Conservation (phyloP, 1,140 invertebrate genomes). For the Eupristina koningsbergeri region DNA sequence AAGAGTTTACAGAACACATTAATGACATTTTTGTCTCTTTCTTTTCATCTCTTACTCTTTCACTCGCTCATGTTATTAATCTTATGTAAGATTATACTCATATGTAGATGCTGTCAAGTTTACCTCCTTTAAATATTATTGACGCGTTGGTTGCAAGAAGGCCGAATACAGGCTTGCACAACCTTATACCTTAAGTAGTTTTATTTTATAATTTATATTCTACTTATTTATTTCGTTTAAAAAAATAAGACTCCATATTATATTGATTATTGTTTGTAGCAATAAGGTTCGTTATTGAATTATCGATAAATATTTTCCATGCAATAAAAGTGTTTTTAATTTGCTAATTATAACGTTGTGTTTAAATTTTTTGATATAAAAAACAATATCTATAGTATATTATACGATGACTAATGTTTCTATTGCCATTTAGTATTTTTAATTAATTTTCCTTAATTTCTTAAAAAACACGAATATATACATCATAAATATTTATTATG, state of each 20-base stretch:
- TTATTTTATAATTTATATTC: neutral
- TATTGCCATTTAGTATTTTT: conserved; percentile 14
- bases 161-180: conserved; percentile 41
- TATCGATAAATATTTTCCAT: neutral
- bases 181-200: conserved; percentile 41
- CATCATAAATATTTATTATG: neutral
- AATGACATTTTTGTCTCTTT: neutral
- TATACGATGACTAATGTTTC: neutral
- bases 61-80: neutral
- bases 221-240: conserved; percentile 32
- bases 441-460: conserved; percentile 16
- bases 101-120: conserved; percentile 29
- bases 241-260: conserved; percentile 31
- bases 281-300: conserved; percentile 28
- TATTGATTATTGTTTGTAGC: neutral
- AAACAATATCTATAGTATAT: neutral
- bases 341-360: neutral
- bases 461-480: conserved; percentile 21
- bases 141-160: conserved; percentile 43
- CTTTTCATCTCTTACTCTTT: conserved; percentile 5
- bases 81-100: conserved; percentile 33
- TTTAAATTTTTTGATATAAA: conserved; percentile 6
- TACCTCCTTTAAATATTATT: conserved; percentile 33
- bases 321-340: conserved; percentile 7
- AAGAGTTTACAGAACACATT: conserved; percentile 21